Evolutionary conservation across 1,140 invertebrate species (phyloP).

Genomic region (Catajapyx aquilonaris): DNA sequence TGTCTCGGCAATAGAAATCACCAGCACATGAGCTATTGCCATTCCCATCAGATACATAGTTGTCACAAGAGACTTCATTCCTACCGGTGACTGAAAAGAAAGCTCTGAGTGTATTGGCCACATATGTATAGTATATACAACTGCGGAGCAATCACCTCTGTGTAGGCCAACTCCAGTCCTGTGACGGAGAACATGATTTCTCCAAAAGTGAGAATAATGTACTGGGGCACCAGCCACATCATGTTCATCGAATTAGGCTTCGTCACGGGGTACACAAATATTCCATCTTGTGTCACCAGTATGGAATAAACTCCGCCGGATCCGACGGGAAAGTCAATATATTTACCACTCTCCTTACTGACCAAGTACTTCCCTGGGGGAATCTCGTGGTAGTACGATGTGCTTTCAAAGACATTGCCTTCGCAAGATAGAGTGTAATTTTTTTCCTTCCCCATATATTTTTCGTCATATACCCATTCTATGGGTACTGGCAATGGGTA

Average conservation of each 20-base stretch:
- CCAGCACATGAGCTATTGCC: constrained; percentile 76
- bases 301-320: too few relatives aligned
- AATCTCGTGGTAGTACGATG: too few relatives aligned
- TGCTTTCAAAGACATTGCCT: too few relatives aligned
- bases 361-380: too few relatives aligned
- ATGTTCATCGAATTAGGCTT: constrained; percentile 50
- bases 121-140: not conserved
- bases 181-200: constrained; percentile 80
- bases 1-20: constrained; percentile 60
- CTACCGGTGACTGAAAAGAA: constrained; percentile 53
- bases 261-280: constrained; percentile 26
- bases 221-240: constrained; percentile 67
- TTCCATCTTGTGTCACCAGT: too few relatives aligned
- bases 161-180: constrained; percentile 76
- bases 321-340: too few relatives aligned
- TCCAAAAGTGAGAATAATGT: constrained; percentile 60
- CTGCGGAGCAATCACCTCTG: constrained; percentile 28
- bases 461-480: too few relatives aligned
- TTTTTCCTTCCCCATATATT: too few relatives aligned
- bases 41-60: constrained; percentile 75
- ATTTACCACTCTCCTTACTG: too few relatives aligned
- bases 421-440: too few relatives aligned
- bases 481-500: too few relatives aligned
- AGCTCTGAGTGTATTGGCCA: not conserved
- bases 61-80: constrained; percentile 80